phyloP scores from a whole-genome alignment of 2,797 vertebrate species.

The Silurus aristotelis region DNA sequence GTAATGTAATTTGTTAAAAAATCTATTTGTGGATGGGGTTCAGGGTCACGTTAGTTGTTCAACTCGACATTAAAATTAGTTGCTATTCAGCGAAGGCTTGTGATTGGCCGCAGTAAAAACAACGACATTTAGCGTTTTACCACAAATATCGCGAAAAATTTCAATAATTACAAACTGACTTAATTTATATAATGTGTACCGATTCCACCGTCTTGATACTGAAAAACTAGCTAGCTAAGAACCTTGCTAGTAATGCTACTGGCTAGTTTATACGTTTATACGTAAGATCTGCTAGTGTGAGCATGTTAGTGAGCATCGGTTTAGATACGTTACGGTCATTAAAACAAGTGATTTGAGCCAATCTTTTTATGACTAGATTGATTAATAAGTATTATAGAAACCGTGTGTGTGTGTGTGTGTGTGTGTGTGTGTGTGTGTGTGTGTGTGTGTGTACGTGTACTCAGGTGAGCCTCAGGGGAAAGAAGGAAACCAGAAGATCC shows the following conservation, averaged over 20 bases:
- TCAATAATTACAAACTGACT: neutral
- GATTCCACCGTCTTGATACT: neutral
- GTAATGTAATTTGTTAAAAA: neutral
- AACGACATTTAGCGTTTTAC: neutral
- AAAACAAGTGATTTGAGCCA: neutral
- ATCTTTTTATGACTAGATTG: neutral
- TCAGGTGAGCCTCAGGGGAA: conserved; percentile 82
- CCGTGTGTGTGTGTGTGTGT: neutral
- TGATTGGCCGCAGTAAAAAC: neutral
- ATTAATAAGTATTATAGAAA: neutral
- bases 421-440: neutral
- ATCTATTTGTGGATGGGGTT: no score
- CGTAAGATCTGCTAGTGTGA: neutral
- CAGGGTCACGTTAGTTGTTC: no score
- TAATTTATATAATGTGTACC: neutral
- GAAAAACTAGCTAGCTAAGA: neutral
- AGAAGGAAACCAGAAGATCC: conserved; percentile 82
- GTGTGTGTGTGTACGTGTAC: conserved; percentile 16
- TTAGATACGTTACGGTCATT: neutral
- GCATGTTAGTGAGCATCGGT: neutral
- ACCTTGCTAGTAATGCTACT: no score
- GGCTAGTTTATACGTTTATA: neutral
- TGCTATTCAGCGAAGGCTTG: neutral
- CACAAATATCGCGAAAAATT: no score
- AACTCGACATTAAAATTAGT: neutral